phyloP scores from a whole-genome alignment of 2,113 vertebrate species.

The Psilopsiagon aurifrons region DNA sequence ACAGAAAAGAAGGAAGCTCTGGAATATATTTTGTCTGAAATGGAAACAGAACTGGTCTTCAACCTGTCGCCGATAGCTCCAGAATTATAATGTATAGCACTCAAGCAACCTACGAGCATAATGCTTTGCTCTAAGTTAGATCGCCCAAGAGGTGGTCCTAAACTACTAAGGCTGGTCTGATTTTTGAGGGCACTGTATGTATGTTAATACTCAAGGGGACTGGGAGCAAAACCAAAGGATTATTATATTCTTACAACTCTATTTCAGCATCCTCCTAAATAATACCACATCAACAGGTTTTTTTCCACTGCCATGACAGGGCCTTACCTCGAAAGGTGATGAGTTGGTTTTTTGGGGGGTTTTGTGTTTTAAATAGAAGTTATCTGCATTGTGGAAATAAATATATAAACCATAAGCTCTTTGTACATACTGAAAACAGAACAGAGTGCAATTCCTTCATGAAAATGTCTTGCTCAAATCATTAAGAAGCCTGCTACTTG shows the following conservation, averaged over 20 bases:
- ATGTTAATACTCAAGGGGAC: not conserved
- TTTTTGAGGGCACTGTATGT: not conserved
- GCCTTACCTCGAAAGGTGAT: not conserved
- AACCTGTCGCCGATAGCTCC: not conserved
- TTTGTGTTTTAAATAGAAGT: not conserved
- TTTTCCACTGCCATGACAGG: not conserved
- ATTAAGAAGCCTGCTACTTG: slow-evolving; percentile 1
- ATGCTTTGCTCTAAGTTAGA: not conserved
- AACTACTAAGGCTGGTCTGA: not conserved
- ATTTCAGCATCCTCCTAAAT: not conserved
- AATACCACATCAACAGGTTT: not conserved
- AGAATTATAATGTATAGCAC: accelerated
- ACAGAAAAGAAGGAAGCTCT: not conserved
- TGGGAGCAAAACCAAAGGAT: not conserved
- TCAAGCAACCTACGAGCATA: accelerated
- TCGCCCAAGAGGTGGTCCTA: not conserved
- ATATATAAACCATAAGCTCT: not conserved
- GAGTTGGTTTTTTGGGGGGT: not conserved
- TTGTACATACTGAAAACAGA: not conserved
- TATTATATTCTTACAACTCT: not conserved
- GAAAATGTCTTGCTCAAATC: not conserved
- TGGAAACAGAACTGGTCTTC: not conserved
- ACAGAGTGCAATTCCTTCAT: not conserved
- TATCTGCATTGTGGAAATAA: not conserved
- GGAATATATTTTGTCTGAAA: not conserved